Percentiles rank a stretch among this genome's conserved stretches.
Evolutionary conservation across 2,113 vertebrate species (phyloP).

Genomic region (Solenodon paradoxus): DNA sequence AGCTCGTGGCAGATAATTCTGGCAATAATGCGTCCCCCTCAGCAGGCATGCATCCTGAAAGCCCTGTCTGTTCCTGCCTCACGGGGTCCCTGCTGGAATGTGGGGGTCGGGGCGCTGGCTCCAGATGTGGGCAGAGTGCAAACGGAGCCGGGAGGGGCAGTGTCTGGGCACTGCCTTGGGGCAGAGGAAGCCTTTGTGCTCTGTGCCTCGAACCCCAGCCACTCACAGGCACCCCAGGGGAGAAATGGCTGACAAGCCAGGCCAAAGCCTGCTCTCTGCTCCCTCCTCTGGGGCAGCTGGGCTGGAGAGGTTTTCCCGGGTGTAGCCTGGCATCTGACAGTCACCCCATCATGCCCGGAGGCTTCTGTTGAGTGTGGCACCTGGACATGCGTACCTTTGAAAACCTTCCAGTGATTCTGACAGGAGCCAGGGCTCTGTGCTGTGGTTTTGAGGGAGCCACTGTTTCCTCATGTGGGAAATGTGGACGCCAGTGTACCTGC

Average conservation of each 20-base stretch:
- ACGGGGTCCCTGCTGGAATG: constrained; percentile 56
- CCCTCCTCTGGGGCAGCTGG: neutral
- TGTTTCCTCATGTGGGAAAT: neutral
- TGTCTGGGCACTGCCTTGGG: constrained; percentile 12
- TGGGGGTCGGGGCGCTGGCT: neutral
- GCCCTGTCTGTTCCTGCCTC: constrained; percentile 68
- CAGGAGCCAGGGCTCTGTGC: fast-evolving
- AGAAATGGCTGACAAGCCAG: neutral
- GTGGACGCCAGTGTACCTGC: neutral
- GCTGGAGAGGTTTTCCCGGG: neutral
- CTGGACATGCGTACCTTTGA: neutral
- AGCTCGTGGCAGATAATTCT: constrained; percentile 48
- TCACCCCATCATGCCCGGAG: neutral
- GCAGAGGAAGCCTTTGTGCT: constrained; percentile 51
- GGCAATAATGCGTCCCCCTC: constrained; percentile 32
- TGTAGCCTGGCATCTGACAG: neutral
- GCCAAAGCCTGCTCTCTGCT: neutral
- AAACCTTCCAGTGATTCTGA: neutral
- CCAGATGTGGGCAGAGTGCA: constrained; percentile 56
- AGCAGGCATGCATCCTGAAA: constrained; percentile 49
- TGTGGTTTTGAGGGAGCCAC: neutral
- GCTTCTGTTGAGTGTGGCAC: neutral
- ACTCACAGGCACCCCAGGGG: neutral
- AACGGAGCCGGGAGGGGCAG: neutral
- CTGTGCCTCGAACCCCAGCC: neutral